These are phyloP conservation scores for Cryptocephalus primarius DNA, from an alignment of 2,888 invertebrate species.

Conservation along the genomic window DNA sequence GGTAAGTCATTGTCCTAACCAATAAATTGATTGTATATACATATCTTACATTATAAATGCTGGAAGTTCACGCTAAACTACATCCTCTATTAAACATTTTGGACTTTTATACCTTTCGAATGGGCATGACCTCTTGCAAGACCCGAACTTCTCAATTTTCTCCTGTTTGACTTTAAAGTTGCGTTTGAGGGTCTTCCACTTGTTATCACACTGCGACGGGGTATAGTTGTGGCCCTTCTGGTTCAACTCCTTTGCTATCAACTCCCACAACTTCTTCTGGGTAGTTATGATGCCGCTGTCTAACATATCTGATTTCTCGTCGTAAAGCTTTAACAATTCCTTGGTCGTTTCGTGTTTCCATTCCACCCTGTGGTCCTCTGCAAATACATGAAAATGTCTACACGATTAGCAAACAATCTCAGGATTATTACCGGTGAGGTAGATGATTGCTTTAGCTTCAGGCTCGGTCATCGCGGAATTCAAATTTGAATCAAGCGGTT, in stretches of 20 bases:
- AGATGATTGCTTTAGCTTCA: background rate
- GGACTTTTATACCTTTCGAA: conserved; percentile 11
- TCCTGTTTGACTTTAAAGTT: conserved; percentile 10
- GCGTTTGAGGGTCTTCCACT: conserved; percentile 15
- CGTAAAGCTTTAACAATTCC: conserved; percentile 13
- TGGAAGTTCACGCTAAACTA: too few species aligned
- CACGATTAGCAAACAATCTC: background rate
- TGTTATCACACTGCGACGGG: conserved; percentile 12
- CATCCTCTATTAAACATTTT: too few species aligned
- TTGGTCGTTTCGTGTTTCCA: conserved; percentile 14
- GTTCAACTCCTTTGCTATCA: conserved; percentile 13
- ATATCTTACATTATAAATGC: too few species aligned
- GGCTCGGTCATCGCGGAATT: background rate
- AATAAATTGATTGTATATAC: too few species aligned
- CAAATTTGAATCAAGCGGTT: too few species aligned
- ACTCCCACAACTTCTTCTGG: conserved; percentile 14
- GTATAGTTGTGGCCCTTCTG: conserved; percentile 11
- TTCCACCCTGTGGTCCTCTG: conserved; percentile 10
- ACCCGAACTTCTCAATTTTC: conserved; percentile 8
- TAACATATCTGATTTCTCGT: conserved; percentile 14
- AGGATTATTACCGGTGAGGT: background rate
- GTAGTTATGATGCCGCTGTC: conserved; percentile 15
- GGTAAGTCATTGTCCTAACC: too few species aligned
- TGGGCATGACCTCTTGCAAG: conserved; percentile 10
- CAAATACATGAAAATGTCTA: too few species aligned